phyloP scores from a whole-genome alignment of 2,888 invertebrate genomes.

The Willowsia nigromaculata region DNA sequence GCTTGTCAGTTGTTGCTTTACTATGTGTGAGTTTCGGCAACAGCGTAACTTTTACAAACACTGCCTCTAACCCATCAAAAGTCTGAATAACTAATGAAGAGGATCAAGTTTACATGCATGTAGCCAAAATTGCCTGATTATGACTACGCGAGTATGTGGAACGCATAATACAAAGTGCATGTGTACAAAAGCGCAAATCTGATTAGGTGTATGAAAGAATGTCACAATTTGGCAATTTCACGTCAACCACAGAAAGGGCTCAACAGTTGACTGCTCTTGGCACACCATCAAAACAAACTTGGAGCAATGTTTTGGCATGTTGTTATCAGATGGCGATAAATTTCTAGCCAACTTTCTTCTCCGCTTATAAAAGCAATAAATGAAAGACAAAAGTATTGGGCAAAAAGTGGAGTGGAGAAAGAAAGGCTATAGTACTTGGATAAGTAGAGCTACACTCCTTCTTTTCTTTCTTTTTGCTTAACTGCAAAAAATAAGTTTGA shows the following conservation, averaged over 20 bases:
- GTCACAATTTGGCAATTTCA: slow-evolving; percentile 69
- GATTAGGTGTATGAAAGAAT: slow-evolving; percentile 44
- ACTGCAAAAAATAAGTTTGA: slow-evolving; percentile 41
- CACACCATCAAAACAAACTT: slow-evolving; percentile 65
- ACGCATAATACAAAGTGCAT: neutral
- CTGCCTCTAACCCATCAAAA: slow-evolving; percentile 30
- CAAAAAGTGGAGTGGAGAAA: neutral
- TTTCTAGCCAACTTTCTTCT: slow-evolving; percentile 57
- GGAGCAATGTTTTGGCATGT: slow-evolving; percentile 59
- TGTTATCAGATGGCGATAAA: slow-evolving; percentile 66
- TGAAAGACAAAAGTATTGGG: neutral
- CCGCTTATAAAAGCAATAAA: slow-evolving; percentile 15
- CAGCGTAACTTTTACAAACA: neutral
- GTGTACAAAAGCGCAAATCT: neutral
- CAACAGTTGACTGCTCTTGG: slow-evolving; percentile 71
- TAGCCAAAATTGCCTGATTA: slow-evolving; percentile 5
- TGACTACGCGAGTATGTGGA: neutral
- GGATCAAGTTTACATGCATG: neutral
- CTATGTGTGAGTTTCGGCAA: neutral
- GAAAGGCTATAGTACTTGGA: neutral
- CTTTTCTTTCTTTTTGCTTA: neutral
- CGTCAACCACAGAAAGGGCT: slow-evolving; percentile 62
- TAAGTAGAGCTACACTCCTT: neutral
- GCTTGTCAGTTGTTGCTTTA: neutral
- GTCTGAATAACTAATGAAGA: slow-evolving; percentile 52